Base-by-base conservation (phyloP, 2,888 invertebrate species). In the Clitarchus hookeri region DNA sequence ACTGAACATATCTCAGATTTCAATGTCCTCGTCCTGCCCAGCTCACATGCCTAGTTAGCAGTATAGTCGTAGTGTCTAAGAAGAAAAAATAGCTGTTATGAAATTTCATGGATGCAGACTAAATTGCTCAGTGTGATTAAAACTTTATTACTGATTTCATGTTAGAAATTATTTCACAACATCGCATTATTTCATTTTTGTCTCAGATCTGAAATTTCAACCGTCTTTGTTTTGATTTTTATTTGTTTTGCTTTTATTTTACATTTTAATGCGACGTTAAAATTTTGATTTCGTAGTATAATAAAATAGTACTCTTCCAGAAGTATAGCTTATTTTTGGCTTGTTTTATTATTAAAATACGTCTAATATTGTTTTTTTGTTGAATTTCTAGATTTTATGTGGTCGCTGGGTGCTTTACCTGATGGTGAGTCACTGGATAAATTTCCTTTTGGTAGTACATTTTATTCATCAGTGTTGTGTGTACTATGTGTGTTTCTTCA, bases 351-450 rank as follows among this genome's bases (percentile, higher is more conserved):
- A 19, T 2, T 65, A 65, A 65, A 23, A 23, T n/a, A n/a, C 65
- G 65, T 65, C 65, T 65, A 65, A 65, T 65, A 65, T n/a, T 65
- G 65, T 65, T 65, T 65, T 86, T 86, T 88, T 86, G 86, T 86
- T 87, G 85, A 83, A 88, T 94, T 94, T 96, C 94, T 96, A 98
- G 98, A 98, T 97, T 97, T 98, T 96, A 97, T 98, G 97, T 98
- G 98, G 98, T 97, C 97, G 94, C 96, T 98, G 96, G 98, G 97
- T 95, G 97, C 97, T 94, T 96, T 98, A 94, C 97, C 97, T 94
- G 98, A 98, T 95, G 97, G 98, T 98, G 94, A 97, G 97, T 96
- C 65, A 23, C 19, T 65, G 19, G 16, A 23, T 23, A 65, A 16
- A n/a, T 65, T 23, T 65, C 11, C 0, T 65, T 65, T 65, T 65